Conservation (phyloP, 2,113 vertebrate species). For the Neolamprologus fasciatus region DNA sequence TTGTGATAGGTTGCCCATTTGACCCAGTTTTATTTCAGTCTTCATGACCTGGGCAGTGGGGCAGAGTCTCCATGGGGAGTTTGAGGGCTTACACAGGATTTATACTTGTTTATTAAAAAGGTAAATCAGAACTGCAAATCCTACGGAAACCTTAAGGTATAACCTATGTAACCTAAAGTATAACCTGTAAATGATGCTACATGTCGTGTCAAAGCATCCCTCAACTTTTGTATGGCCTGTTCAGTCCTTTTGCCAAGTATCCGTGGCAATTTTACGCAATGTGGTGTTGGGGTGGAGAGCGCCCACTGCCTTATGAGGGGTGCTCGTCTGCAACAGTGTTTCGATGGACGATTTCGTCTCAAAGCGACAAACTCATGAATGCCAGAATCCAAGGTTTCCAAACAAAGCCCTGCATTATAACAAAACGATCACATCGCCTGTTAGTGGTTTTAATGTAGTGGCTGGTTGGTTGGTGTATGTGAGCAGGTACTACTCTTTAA, state of each 20-base stretch:
- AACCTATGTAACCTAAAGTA: not conserved
- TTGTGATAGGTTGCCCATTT: not conserved
- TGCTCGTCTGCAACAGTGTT: not conserved
- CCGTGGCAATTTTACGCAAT: not conserved
- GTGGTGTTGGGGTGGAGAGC: not conserved
- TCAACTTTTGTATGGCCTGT: not conserved
- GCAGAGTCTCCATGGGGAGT: not conserved
- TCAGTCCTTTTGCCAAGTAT: not conserved
- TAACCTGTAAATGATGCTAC: not conserved
- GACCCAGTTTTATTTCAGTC: not conserved
- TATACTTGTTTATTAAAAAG: not conserved
- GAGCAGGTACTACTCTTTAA: not conserved
- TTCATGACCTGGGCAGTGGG: not conserved
- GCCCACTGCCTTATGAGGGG: not conserved
- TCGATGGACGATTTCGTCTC: not conserved
- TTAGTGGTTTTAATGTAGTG: not conserved
- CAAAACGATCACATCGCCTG: not conserved
- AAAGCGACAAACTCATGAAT: not conserved
- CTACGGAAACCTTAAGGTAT: not conserved
- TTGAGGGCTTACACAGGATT: not conserved
- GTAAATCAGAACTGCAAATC: not conserved
- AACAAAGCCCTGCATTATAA: not conserved
- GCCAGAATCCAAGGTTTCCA: not conserved
- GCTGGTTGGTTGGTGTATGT: not conserved
- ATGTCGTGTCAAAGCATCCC: not conserved